Evolutionary conservation across 2,888 invertebrate species (phyloP).

Genomic region (Salticus scenicus): DNA sequence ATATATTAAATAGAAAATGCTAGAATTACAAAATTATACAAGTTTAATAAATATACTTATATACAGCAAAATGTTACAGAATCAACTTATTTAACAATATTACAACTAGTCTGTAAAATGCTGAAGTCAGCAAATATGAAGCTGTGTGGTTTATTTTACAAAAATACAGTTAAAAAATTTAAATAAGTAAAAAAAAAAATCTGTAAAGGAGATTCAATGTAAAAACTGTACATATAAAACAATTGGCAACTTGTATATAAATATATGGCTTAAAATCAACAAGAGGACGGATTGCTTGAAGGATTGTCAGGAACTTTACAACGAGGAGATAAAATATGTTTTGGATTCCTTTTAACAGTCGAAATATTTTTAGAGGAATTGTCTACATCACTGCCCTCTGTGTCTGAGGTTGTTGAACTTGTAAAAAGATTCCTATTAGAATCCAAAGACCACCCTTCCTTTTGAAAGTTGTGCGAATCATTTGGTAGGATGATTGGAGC

Average conservation of each 20-base stretch:
- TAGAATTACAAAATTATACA: conserved; percentile 13
- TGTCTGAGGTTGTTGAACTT: conserved; percentile 65
- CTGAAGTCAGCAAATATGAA: conserved; percentile 8
- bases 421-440: conserved; percentile 57
- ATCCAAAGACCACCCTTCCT: conserved; percentile 50
- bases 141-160: conserved; percentile 13
- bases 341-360: conserved; percentile 69
- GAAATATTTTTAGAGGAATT: conserved; percentile 68
- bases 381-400: conserved; percentile 69
- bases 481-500: conserved; percentile 10
- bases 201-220: conserved; percentile 50
- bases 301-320: conserved; percentile 65
- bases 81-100: conserved; percentile 37
- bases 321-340: conserved; percentile 58
- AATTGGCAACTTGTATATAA: neutral
- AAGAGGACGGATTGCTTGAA: conserved; percentile 48
- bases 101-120: conserved; percentile 28
- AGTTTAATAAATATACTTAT: conserved; percentile 59
- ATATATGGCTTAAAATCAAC: conserved; percentile 16
- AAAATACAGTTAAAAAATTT: neutral
- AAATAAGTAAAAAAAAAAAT: conserved; percentile 18
- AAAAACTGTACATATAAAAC: conserved; percentile 15
- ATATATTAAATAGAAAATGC: too few relatives aligned
- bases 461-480: conserved; percentile 25
- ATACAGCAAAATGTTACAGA: too few relatives aligned